Evolutionary conservation across 2,888 invertebrate genomes (phyloP), one percentile per base, ranked within the genome.

Genomic region (Melanargia galathea): DNA sequence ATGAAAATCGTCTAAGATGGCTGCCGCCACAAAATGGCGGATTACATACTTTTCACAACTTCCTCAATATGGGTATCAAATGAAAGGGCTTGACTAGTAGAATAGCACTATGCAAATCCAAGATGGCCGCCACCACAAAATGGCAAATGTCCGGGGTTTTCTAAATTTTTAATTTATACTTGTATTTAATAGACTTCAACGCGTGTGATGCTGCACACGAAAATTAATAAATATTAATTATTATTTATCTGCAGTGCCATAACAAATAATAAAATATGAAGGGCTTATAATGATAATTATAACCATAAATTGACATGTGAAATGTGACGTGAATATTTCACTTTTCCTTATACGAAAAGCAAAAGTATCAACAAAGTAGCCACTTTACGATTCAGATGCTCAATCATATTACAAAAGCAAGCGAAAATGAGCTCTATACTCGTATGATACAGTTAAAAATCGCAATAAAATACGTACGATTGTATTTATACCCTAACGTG

Each of bases 281-380:
- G 8, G 11, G 16, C 22, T 20, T 24, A 20, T 22, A 40, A 33
- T 33, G 18, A 33, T n/a, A n/a, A n/a, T n/a, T 52, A 35, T 13
- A 6, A 13, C 7, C 20, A 2, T 46, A 13, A 4, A 62, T 57
- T 57, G 62, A 49, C 49, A 49, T 46, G 33, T 62, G 52, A 57
- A 57, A 57, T 51, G 18, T 35, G 20, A 24, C 57, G 22, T 16
- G 33, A 22, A 48, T 54, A 61, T 58, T 68, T 70, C 65, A 71
- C 72, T 72, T 72, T 74, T 73, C 70, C 72, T 70, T 70, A 65
- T 70, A 67, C 66, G 66, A 69, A 73, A 71, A 71, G 68, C 71
- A 71, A 73, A 72, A 71, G 70, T 71, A 69, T 68, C 61, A 60
- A 68, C 68, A 70, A 69, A 66, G 64, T 63, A 66, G 60, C 58